phyloP scores from a whole-genome alignment of 2,113 vertebrate genomes.

The Sphyrna mokarran region DNA sequence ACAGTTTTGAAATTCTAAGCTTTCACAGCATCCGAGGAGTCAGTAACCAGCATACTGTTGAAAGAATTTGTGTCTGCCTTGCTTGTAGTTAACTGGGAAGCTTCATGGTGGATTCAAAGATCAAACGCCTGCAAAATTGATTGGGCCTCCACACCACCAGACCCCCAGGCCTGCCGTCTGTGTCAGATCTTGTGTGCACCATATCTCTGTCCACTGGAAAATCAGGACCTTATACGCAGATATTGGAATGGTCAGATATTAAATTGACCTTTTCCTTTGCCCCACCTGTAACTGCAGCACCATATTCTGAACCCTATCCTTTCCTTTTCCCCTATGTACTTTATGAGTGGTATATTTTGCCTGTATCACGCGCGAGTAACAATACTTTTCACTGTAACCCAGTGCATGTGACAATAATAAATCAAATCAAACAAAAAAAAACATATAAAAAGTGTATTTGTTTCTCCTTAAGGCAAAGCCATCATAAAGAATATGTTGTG shows the following conservation, averaged over 20 bases:
- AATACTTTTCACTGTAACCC: no score
- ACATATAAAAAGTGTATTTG: no score
- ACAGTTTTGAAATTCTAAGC: background rate
- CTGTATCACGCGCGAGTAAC: no score
- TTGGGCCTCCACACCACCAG: background rate
- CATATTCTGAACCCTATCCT: no score
- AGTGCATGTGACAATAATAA: background rate
- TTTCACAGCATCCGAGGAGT: background rate
- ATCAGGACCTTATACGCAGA: background rate
- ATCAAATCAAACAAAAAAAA: background rate
- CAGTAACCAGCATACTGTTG: background rate
- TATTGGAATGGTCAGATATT: background rate
- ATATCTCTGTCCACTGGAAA: background rate
- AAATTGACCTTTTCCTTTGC: no score
- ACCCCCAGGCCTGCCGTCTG: no score
- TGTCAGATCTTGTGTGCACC: background rate
- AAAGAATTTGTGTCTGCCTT: background rate
- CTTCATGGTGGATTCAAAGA: background rate
- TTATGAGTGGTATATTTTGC: no score
- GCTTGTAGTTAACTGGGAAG: background rate
- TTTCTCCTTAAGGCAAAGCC: background rate
- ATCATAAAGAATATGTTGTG: background rate
- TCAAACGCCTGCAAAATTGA: background rate
- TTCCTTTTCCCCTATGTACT: no score
- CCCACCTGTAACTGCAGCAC: no score